Conservation (phyloP, 2,113 vertebrate genomes). For the Aptenodytes patagonicus region DNA sequence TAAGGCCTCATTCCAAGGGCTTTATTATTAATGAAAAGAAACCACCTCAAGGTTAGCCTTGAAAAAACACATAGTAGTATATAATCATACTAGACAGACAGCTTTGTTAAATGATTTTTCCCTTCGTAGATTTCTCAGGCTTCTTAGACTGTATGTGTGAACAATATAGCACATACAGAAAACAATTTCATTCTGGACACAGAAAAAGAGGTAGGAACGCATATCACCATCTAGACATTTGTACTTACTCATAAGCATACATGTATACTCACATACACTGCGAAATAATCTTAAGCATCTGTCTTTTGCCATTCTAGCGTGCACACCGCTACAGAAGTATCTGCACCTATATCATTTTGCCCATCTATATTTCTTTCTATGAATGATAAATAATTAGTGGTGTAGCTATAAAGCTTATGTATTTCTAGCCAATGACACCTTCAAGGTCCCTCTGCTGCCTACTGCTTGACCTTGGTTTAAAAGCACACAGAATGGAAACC, state of each 20-base stretch:
- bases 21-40: conserved; percentile 56
- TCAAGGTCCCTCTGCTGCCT: conserved; percentile 86
- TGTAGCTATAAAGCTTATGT: conserved; percentile 81
- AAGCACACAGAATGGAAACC: conserved; percentile 79
- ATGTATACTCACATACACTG: neutral
- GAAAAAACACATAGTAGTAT: neutral
- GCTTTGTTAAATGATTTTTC: conserved; percentile 32
- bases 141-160: neutral
- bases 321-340: neutral
- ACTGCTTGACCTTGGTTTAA: conserved; percentile 85
- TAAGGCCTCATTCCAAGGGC: conserved; percentile 22
- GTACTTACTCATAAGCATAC: neutral
- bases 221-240: neutral
- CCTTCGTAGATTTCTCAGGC: neutral
- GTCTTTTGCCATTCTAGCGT: neutral
- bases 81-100: neutral
- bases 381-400: conserved; percentile 84
- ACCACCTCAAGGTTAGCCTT: conserved; percentile 27
- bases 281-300: neutral
- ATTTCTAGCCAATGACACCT: conserved; percentile 87
- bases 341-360: conserved; percentile 31
- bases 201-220: neutral
- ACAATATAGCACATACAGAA: neutral
- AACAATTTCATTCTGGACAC: neutral
- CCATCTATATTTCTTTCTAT: conserved; percentile 58